Evolutionary conservation across 2,888 invertebrate species (phyloP).

Genomic region (Tenthredo scrophulariae): DNA sequence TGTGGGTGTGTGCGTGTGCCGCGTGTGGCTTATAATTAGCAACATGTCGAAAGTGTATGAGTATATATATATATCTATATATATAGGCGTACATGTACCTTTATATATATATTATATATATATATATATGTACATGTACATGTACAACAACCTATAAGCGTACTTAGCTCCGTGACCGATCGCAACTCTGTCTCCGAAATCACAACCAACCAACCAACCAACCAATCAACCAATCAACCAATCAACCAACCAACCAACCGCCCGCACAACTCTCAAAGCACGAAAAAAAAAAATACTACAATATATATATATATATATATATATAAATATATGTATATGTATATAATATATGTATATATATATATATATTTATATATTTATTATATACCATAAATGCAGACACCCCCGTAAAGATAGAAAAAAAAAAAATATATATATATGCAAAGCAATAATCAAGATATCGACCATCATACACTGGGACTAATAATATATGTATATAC

Average conservation of each 20-base stretch:
- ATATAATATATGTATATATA: neutral
- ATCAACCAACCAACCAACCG: slow-evolving; percentile 2
- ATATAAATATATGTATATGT: neutral
- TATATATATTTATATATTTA: neutral
- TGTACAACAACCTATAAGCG: slow-evolving; percentile 2
- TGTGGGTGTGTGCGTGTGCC: neutral
- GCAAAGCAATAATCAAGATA: neutral
- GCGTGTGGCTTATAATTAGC: slow-evolving; percentile 20
- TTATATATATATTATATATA: neutral
- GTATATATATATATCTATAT: neutral
- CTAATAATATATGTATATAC: neutral
- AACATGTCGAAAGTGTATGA: neutral
- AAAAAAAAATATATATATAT: neutral
- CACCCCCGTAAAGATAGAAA: neutral
- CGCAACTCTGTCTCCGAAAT: slow-evolving; percentile 36
- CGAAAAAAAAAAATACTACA: neutral
- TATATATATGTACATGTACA: neutral
- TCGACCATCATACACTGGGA: neutral
- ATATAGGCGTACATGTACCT: neutral
- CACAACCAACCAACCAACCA: slow-evolving; percentile 17
- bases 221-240: neutral
- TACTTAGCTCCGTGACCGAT: slow-evolving; percentile 39
- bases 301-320: neutral
- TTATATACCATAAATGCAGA: neutral
- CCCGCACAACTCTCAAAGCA: slow-evolving; percentile 27